Percentiles rank a stretch among this genome's conserved stretches.
phyloP scores from a whole-genome alignment of 30 jellyfish, hydroid and myxozoan species.

The Cassiopea andromeda region DNA sequence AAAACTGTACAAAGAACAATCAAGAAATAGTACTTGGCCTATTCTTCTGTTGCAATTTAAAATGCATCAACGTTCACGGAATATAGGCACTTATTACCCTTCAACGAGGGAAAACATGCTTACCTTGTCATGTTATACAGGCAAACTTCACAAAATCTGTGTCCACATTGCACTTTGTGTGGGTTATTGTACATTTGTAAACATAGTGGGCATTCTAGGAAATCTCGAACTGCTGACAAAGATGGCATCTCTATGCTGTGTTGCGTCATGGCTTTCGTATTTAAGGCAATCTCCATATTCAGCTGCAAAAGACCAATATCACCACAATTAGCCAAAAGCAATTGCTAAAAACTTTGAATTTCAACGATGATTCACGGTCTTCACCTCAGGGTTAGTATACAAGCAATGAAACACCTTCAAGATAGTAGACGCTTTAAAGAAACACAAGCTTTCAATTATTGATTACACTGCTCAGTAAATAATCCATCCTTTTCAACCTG shows the following conservation, averaged over 20 bases:
- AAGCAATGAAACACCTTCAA: neutral
- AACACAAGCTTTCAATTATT: conserved; percentile 30
- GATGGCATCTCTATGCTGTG: conserved; percentile 40
- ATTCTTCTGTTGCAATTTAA: too few species aligned
- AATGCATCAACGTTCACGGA: too few species aligned
- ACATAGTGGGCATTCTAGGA: conserved; percentile 70
- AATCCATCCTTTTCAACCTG: conserved; percentile 41
- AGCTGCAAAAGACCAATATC: too few species aligned
- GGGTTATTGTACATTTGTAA: conserved; percentile 51
- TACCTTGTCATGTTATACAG: conserved; percentile 53
- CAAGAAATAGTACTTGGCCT: too few species aligned
- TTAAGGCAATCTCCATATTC: neutral
- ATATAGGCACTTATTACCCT: neutral
- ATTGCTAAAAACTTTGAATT: neutral
- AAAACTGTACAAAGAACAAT: too few species aligned
- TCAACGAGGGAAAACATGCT: neutral
- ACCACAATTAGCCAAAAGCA: neutral
- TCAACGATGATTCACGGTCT: neutral
- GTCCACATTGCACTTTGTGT: conserved; percentile 66
- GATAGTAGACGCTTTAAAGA: neutral
- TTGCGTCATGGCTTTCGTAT: conserved; percentile 40
- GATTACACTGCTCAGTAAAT: conserved; percentile 25
- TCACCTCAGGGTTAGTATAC: neutral
- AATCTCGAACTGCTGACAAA: conserved; percentile 47
- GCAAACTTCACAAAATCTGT: conserved; percentile 66